Evolutionary conservation across 2,888 invertebrate species (phyloP).

Genomic region (Oeneis ivallda): DNA sequence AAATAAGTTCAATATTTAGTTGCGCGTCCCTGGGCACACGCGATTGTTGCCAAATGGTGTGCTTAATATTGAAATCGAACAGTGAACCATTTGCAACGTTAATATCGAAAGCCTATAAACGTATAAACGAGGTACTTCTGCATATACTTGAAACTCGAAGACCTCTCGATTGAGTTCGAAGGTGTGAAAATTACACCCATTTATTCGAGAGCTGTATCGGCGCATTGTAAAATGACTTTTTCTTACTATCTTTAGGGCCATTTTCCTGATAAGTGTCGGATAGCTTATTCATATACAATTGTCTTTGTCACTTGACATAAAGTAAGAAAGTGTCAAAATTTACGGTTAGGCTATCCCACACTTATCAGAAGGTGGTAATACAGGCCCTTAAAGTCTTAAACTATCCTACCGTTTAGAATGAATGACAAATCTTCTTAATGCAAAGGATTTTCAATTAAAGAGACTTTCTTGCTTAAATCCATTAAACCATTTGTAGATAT

Average conservation of each 20-base stretch:
- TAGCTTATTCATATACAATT: too few relatives aligned
- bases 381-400: slow-evolving; percentile 70
- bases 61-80: slow-evolving; percentile 65
- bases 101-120: slow-evolving; percentile 37
- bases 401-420: slow-evolving; percentile 50
- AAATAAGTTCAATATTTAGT: slow-evolving; percentile 39
- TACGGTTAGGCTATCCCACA: too few relatives aligned
- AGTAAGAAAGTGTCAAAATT: too few relatives aligned
- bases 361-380: too few relatives aligned
- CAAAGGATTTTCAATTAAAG: not conserved
- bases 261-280: too few relatives aligned
- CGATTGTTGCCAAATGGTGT: slow-evolving; percentile 70
- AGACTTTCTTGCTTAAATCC: not conserved
- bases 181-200: slow-evolving; percentile 57
- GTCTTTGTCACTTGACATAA: too few relatives aligned
- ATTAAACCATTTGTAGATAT: too few relatives aligned
- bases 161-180: slow-evolving; percentile 18
- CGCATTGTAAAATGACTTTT: slow-evolving; percentile 56
- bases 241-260: slow-evolving; percentile 72
- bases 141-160: slow-evolving; percentile 35
- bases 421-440: not conserved
- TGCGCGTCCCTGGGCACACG: slow-evolving; percentile 49
- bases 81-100: slow-evolving; percentile 61
- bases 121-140: slow-evolving; percentile 30
- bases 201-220: slow-evolving; percentile 50